Conservation (phyloP, 2,888 invertebrate genomes). For the Drosophila testacea region DNA sequence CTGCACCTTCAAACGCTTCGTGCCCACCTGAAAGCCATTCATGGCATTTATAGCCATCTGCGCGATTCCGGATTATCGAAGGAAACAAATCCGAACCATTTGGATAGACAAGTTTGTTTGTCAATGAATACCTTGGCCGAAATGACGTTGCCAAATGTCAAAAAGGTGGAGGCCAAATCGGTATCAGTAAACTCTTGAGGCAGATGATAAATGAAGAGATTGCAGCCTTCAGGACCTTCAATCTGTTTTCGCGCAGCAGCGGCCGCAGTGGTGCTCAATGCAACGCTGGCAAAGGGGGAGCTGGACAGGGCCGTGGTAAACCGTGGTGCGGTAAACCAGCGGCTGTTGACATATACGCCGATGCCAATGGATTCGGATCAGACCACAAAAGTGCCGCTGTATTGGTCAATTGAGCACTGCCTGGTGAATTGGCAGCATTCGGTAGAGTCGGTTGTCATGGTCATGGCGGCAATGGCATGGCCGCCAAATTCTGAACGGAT, state of each 20-base stretch:
- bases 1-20: slow-evolving; percentile 98
- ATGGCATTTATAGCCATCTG: slow-evolving; percentile 98
- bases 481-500: slow-evolving; percentile 96
- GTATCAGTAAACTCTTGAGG: slow-evolving; percentile 99
- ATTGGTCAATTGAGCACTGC: slow-evolving; percentile 84
- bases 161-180: slow-evolving; percentile 98
- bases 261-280: slow-evolving; percentile 91
- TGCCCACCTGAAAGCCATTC: slow-evolving; percentile 99
- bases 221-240: slow-evolving; percentile 99
- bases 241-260: slow-evolving; percentile 96
- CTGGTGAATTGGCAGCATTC: slow-evolving; percentile 82
- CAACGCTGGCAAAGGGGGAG: slow-evolving; percentile 87
- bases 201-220: slow-evolving; percentile 99
- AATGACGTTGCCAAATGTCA: slow-evolving; percentile 98
- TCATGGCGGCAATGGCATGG: slow-evolving; percentile 89
- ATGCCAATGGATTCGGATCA: slow-evolving; percentile 87
- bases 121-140: slow-evolving; percentile 99
- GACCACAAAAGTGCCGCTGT: slow-evolving; percentile 85
- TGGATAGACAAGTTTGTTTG: slow-evolving; percentile 99
- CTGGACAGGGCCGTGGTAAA: slow-evolving; percentile 87
- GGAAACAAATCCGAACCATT: slow-evolving; percentile 99
- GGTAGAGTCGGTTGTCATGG: slow-evolving; percentile 85
- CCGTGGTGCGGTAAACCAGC: slow-evolving; percentile 86
- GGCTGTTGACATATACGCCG: slow-evolving; percentile 87
- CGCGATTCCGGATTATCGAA: slow-evolving; percentile 96